phyloP scores from a whole-genome alignment of 1,140 invertebrate genomes.

The Tachypleus tridentatus region DNA sequence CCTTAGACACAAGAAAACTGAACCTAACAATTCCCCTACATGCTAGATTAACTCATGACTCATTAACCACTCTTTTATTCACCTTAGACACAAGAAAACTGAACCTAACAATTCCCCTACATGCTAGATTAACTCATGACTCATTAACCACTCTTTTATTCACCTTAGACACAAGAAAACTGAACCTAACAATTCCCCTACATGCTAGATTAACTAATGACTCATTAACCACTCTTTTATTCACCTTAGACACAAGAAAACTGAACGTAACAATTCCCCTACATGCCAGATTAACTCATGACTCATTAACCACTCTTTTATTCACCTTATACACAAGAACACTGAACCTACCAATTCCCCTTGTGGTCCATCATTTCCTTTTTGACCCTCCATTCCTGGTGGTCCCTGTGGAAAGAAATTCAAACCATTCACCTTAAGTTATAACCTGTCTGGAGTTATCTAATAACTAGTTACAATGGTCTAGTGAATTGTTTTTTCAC shows the following conservation, averaged over 20 bases:
- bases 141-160: background rate
- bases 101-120: background rate
- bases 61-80: background rate
- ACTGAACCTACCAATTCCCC: conserved; percentile 39
- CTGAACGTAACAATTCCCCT: background rate
- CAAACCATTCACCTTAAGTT: background rate
- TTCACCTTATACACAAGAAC: background rate
- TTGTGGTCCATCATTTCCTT: conserved; percentile 47
- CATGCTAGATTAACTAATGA: background rate
- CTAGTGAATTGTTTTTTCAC: no score
- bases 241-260: conserved; percentile 1
- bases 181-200: background rate
- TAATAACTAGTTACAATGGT: no score
- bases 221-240: background rate
- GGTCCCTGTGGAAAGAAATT: conserved; percentile 32
- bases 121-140: background rate
- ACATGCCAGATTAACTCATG: background rate
- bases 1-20: no score
- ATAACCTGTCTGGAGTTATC: no score
- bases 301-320: background rate
- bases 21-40: background rate
- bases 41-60: conserved; percentile 1
- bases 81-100: background rate
- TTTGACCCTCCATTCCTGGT: conserved; percentile 37
- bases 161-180: background rate